Conservation (phyloP, 1,140 invertebrate genomes). For the Periplaneta americana region DNA sequence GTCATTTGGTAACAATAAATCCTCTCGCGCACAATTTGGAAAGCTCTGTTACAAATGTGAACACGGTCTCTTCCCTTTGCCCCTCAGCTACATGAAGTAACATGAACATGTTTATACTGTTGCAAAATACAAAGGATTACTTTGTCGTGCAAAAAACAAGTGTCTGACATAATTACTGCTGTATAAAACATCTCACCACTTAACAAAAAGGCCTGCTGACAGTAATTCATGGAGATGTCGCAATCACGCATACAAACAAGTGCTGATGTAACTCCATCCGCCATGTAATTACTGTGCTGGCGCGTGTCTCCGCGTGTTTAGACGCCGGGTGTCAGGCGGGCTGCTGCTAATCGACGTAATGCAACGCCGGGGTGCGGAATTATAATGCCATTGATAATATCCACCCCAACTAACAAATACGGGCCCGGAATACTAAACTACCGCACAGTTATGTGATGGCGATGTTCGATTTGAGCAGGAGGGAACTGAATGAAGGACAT, state of each 20-base stretch:
- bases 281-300: not conserved
- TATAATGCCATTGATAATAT: not conserved
- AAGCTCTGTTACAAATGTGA: not conserved
- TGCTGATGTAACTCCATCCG: not conserved
- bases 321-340: not conserved
- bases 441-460: too few relatives aligned
- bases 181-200: not conserved
- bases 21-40: too few relatives aligned
- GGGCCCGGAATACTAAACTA: not conserved
- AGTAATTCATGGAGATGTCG: not conserved
- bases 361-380: not conserved
- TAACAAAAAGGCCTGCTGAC: not conserved
- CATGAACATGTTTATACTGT: not conserved
- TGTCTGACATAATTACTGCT: not conserved
- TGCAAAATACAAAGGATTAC: not conserved
- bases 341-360: not conserved
- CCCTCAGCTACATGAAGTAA: too few relatives aligned
- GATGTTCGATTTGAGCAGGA: too few relatives aligned
- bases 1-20: too few relatives aligned
- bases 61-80: too few relatives aligned
- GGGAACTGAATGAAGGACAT: too few relatives aligned
- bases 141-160: not conserved
- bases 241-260: not conserved
- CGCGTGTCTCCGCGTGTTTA: not conserved
- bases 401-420: not conserved